These are phyloP conservation scores for Harpalus rufipes DNA, from an alignment of 2,888 invertebrate genomes.

Conservation along the genomic window DNA sequence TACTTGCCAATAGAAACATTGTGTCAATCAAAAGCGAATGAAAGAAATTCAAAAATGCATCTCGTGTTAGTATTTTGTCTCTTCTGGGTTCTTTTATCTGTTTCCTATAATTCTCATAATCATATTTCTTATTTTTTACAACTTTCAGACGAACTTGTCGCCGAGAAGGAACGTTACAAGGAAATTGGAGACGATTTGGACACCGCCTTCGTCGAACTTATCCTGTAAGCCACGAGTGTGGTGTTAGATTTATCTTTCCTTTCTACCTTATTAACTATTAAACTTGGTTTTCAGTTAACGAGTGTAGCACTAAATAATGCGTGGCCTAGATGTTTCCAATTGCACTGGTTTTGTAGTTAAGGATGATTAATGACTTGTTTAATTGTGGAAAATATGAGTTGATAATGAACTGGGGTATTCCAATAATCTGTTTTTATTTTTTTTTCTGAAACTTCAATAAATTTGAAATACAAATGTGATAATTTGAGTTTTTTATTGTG, in stretches of 20 bases:
- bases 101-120: conserved; percentile 58
- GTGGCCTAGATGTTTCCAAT: conserved; percentile 1
- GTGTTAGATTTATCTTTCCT: neutral
- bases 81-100: conserved; percentile 69
- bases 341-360: conserved; percentile 15
- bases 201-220: conserved; percentile 97
- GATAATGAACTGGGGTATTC: no score
- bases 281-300: conserved; percentile 12
- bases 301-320: neutral
- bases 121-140: conserved; percentile 69
- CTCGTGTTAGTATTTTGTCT: conserved; percentile 47
- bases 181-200: conserved; percentile 99
- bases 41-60: conserved; percentile 7
- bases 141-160: conserved; percentile 93
- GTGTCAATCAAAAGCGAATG: neutral
- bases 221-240: conserved; percentile 78
- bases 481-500: no score
- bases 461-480: no score
- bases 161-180: conserved; percentile 99
- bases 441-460: no score
- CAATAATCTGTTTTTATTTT: no score
- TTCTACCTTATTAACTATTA: conserved; percentile 3
- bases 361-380: neutral
- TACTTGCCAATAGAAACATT: no score
- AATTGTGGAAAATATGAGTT: no score